Conservation (phyloP, 2,797 vertebrate genomes). For the Sphaeramia orbicularis region DNA sequence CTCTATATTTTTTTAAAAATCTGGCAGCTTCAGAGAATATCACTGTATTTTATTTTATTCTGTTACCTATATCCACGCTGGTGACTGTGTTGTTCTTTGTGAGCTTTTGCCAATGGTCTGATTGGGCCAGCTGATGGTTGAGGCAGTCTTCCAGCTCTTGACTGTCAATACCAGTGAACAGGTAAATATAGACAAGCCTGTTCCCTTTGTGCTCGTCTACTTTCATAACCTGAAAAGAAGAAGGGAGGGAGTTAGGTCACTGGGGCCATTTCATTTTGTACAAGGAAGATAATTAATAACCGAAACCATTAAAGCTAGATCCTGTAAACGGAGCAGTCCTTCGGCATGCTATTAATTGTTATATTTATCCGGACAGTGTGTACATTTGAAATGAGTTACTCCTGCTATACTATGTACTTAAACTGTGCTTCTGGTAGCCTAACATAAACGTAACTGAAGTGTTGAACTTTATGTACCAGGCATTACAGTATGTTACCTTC, state of each 20-base stretch:
- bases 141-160: constrained; percentile 84
- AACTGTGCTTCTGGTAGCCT: not conserved
- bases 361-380: constrained; percentile 8
- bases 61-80: constrained; percentile 49
- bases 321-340: not conserved
- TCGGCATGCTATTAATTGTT: not conserved
- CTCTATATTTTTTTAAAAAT: not conserved
- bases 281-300: not conserved
- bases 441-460: not conserved
- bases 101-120: constrained; percentile 86
- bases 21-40: not conserved
- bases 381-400: not conserved
- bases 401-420: not conserved
- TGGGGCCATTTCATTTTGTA: not conserved
- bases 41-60: not conserved
- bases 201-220: constrained; percentile 78
- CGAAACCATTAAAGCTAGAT: not conserved
- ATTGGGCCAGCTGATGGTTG: constrained; percentile 88
- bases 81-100: constrained; percentile 71
- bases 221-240: constrained; percentile 85
- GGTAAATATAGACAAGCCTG: constrained; percentile 85
- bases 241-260: not conserved
- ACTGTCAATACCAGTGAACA: constrained; percentile 83
- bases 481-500: constrained; percentile 83
- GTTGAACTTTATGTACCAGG: not conserved